phyloP scores from a whole-genome alignment of 2,113 vertebrate species.

The Rissa tridactyla region DNA sequence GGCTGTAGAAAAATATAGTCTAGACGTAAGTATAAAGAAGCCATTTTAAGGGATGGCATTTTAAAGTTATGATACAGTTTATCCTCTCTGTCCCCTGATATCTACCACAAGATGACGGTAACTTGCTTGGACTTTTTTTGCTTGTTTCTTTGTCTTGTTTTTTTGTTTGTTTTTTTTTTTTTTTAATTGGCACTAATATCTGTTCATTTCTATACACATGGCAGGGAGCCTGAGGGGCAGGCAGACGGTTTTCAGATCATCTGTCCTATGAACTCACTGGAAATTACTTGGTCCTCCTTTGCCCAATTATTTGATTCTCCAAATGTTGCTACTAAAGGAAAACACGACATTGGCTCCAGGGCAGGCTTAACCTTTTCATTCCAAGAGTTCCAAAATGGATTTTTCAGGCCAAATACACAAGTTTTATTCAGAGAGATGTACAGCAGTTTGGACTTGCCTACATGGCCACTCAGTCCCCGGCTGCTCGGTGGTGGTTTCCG shows the following conservation, averaged over 20 bases:
- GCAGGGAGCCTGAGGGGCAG: not conserved
- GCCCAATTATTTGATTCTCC: slow-evolving; percentile 26
- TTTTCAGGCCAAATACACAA: not conserved
- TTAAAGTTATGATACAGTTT: not conserved
- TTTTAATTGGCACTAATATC: not conserved
- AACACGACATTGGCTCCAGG: slow-evolving; percentile 4
- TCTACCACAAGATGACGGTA: not conserved
- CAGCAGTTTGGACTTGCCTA: not conserved
- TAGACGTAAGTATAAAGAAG: not conserved
- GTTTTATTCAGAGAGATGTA: not conserved
- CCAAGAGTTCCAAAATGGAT: not conserved
- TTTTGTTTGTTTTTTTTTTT: not conserved
- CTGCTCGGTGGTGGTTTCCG: not conserved
- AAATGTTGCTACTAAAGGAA: slow-evolving; percentile 10
- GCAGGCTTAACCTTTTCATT: slow-evolving; percentile 12
- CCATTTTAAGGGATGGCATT: not conserved
- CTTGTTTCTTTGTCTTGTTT: not conserved
- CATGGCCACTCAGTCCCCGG: not conserved
- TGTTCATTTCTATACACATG: not conserved
- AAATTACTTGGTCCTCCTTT: not conserved
- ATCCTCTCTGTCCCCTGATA: not conserved
- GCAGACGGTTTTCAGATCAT: not conserved
- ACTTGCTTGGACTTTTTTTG: not conserved
- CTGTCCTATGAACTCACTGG: not conserved
- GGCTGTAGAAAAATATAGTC: not conserved